Evolutionary conservation across 2,113 vertebrate genomes (phyloP), one percentile per base, ranked within the genome.

Genomic region (Clarias magur): DNA sequence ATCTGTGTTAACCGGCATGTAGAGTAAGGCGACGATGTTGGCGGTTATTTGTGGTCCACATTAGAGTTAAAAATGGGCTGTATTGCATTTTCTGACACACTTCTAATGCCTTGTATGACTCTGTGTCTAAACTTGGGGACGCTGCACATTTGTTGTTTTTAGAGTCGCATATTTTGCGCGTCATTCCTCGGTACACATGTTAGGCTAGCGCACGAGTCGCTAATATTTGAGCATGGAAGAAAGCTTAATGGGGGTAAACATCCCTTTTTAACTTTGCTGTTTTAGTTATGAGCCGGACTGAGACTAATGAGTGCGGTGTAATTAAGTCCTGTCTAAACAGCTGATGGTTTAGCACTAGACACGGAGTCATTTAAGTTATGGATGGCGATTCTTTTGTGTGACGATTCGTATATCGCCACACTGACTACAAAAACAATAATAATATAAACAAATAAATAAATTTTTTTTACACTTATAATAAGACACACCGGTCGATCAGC

Each of bases 61-160:
- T 91, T 85, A 3, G 84, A 89, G 88, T 91, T 90, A 88, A 91
- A 89, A 89, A 17, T 75, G 68, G 86, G 84, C 86, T 84, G 34
- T 73, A 59, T 63, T 25, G 72, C 84, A 80, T 86, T 87, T 75
- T 90, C 72, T 85, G 23, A 53, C 82, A 17, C 78, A 19, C 34
- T 11, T 85, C 65, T 56, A 8, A 83, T 83, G 25, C 87, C 86
- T 62, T 88, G 72, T 76, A 25, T 85, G 78, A 67, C 84, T 0
- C 10, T 17, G 88, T 83, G 88, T 83, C 80, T 87, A 87, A 85
- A 88, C 80, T 89, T 80, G 13, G 84, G 78, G 86, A 82, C 83
- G 25, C 83, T 78, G 23, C 88, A 25, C 92, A 88, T 90, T 90
- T 90, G 92, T 88, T 89, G 87, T 91, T 82, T 80, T 87, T 89